Evolutionary conservation across 2,113 vertebrate genomes (phyloP).

Genomic region (Centropus bengalensis): DNA sequence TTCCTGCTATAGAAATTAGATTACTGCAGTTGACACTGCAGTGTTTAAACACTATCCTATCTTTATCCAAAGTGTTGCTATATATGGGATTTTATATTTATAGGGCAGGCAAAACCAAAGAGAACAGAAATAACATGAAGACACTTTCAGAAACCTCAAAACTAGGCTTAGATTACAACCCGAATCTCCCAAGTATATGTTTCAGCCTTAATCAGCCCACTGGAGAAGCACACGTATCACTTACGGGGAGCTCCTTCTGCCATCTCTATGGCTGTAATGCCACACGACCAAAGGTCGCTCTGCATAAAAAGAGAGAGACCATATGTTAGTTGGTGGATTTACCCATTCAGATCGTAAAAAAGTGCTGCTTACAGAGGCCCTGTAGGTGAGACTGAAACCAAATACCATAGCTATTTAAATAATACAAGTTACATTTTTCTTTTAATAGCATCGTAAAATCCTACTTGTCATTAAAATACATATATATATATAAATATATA

Average conservation of each 20-base stretch:
- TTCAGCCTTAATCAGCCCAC: neutral
- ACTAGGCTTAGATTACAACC: conserved; percentile 29
- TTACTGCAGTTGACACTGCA: neutral
- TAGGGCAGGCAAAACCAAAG: conserved; percentile 16
- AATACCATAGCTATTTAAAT: neutral
- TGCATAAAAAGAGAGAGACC: conserved; percentile 71
- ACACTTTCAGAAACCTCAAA: conserved; percentile 40
- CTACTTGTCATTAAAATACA: neutral
- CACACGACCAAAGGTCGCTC: conserved; percentile 99
- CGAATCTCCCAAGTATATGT: neutral
- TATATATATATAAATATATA: neutral
- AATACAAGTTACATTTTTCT: neutral
- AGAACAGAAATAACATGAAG: conserved; percentile 27
- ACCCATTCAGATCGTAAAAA: neutral
- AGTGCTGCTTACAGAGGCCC: conserved; percentile 23
- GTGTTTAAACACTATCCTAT: neutral
- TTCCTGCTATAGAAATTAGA: neutral
- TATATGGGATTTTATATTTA: conserved; percentile 57
- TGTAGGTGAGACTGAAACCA: conserved; percentile 43
- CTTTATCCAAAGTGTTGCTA: conserved; percentile 7
- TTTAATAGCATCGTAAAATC: neutral
- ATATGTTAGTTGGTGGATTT: conserved; percentile 64
- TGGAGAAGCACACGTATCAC: conserved; percentile 66
- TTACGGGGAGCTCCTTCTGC: conserved; percentile 98
- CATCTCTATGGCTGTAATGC: conserved; percentile 99